Conservation (phyloP, 92 coral and sea anemone species). For the Heliopora coerulea region DNA sequence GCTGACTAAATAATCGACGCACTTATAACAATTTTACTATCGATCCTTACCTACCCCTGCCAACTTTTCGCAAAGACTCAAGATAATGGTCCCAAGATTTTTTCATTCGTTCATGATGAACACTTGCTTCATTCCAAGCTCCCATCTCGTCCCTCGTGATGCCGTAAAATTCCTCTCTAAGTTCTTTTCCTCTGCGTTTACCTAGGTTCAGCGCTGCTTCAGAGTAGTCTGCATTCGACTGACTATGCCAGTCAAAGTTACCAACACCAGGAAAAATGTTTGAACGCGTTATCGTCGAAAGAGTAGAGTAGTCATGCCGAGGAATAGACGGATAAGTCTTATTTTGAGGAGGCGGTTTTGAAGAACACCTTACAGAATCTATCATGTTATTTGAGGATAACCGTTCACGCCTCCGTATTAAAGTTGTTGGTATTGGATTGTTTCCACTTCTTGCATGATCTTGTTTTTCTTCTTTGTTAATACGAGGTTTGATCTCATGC, state of each 20-base stretch:
- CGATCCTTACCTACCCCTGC: conserved; percentile 64
- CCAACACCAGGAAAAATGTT: conserved; percentile 94
- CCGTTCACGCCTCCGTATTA: neutral
- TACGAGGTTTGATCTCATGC: conserved; percentile 71
- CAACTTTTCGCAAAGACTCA: conserved; percentile 63
- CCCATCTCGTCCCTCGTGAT: conserved; percentile 80
- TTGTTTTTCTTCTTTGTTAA: neutral
- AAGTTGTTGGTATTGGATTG: conserved; percentile 19
- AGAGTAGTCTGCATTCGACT: conserved; percentile 62
- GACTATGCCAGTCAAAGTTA: conserved; percentile 76
- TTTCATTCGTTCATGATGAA: conserved; percentile 88
- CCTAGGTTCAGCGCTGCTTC: conserved; percentile 58
- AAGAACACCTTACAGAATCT: conserved; percentile 13
- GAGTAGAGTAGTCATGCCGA: conserved; percentile 51
- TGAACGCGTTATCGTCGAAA: conserved; percentile 74
- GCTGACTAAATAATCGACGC: no score
- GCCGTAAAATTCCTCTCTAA: conserved; percentile 67
- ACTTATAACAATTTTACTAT: no score
- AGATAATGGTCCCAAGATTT: conserved; percentile 84
- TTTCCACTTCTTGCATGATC: neutral
- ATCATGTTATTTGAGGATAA: conserved; percentile 13
- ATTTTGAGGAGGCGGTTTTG: neutral
- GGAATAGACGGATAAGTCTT: neutral
- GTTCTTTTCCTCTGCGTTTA: conserved; percentile 40
- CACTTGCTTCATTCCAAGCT: conserved; percentile 92